A percentile compares a stretch with the other conserved stretches of the same genome.
Evolutionary conservation across 1,140 invertebrate genomes (phyloP).

Genomic region (Kradibia gibbosae): DNA sequence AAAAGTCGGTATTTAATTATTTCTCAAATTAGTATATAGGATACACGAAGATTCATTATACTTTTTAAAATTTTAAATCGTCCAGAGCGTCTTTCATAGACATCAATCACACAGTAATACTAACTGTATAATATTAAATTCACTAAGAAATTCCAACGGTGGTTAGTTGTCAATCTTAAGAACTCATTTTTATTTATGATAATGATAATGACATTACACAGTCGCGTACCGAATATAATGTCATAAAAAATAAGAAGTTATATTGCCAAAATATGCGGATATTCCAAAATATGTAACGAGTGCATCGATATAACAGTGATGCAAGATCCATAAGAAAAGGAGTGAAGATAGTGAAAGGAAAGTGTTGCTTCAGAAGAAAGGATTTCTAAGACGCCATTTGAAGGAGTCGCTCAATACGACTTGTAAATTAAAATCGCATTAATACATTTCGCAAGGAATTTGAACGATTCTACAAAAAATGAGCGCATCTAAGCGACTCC

Average conservation of each 20-base stretch:
- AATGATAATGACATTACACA: neutral
- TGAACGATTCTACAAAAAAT: too few relatives aligned
- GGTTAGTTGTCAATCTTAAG: neutral
- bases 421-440: slow-evolving; percentile 69
- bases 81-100: too few relatives aligned
- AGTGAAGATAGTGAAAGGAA: slow-evolving; percentile 48
- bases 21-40: too few relatives aligned
- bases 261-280: neutral
- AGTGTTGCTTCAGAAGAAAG: slow-evolving; percentile 41
- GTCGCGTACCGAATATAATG: slow-evolving; percentile 38
- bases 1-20: too few relatives aligned
- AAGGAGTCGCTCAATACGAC: slow-evolving; percentile 55
- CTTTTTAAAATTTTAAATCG: too few relatives aligned
- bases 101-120: too few relatives aligned
- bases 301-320: neutral
- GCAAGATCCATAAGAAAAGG: slow-evolving; percentile 20
- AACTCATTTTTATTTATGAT: neutral
- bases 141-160: too few relatives aligned
- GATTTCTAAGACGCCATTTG: too few relatives aligned
- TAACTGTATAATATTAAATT: too few relatives aligned
- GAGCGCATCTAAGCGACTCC: too few relatives aligned
- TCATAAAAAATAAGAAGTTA: slow-evolving; percentile 45
- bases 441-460: slow-evolving; percentile 62
- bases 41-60: too few relatives aligned
- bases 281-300: neutral